Evolutionary conservation across 2,797 vertebrate genomes (phyloP).

Genomic region (Chaunax sp.): DNA sequence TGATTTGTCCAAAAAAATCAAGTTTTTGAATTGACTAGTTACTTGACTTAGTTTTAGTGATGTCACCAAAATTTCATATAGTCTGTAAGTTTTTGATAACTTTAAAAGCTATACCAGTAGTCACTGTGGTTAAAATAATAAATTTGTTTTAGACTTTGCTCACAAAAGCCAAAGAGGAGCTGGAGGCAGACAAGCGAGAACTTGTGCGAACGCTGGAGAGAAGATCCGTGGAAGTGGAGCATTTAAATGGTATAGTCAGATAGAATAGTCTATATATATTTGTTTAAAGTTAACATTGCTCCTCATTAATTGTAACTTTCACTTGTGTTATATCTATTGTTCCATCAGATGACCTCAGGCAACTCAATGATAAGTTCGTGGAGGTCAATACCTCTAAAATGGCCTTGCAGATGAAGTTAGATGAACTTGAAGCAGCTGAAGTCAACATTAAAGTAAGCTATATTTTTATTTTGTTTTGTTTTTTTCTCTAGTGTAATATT

Average conservation of each 20-base stretch:
- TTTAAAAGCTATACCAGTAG: background rate
- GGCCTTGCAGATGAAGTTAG: constrained; percentile 90
- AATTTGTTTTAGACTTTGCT: constrained; percentile 83
- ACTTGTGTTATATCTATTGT: constrained; percentile 13
- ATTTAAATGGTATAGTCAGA: constrained; percentile 88
- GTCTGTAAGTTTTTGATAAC: background rate
- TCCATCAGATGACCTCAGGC: constrained; percentile 90
- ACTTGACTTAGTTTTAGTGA: background rate
- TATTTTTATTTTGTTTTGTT: background rate
- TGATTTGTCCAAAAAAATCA: no score
- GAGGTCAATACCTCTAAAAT: constrained; percentile 90
- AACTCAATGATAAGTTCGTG: constrained; percentile 90
- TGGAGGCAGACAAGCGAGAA: constrained; percentile 95
- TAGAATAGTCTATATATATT: accelerated
- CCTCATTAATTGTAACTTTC: background rate
- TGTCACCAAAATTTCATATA: background rate
- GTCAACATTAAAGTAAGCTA: constrained; percentile 91
- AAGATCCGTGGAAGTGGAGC: constrained; percentile 90
- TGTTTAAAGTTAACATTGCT: background rate
- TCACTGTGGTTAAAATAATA: background rate
- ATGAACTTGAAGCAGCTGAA: constrained; percentile 93
- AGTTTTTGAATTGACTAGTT: background rate
- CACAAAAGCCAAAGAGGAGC: constrained; percentile 90
- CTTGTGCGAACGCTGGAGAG: constrained; percentile 92
- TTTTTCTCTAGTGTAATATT: background rate